phyloP scores from a whole-genome alignment of 2,797 vertebrate genomes.

The Buceros bicornis region DNA sequence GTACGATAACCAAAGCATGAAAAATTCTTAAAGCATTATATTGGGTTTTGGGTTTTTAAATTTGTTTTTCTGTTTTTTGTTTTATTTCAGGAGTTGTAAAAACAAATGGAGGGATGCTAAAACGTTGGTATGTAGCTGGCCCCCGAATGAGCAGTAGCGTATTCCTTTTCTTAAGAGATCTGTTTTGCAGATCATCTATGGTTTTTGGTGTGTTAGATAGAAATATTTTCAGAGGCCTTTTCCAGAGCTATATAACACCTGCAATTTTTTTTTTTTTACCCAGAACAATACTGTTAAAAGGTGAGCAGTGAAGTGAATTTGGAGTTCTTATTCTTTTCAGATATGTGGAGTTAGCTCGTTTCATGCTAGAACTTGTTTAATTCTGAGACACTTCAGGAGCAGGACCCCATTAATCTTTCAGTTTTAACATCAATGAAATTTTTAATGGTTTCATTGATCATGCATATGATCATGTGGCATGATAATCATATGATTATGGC shows the following conservation, averaged over 20 bases:
- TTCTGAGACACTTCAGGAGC: background rate
- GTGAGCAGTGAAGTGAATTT: background rate
- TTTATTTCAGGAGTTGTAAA: background rate
- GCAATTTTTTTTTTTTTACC: background rate
- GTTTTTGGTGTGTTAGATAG: background rate
- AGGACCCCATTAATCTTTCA: background rate
- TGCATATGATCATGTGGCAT: background rate
- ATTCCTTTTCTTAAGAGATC: background rate
- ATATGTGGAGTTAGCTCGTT: background rate
- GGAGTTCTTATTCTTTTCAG: background rate
- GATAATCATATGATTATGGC: background rate
- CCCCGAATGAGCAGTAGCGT: background rate
- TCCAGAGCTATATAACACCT: background rate
- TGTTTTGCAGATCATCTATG: background rate
- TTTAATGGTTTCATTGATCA: background rate
- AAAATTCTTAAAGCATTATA: background rate
- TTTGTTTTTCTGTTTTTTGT: background rate
- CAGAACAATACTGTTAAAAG: background rate
- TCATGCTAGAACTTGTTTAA: background rate
- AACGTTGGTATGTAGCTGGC: background rate
- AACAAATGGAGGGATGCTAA: background rate
- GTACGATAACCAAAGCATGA: background rate
- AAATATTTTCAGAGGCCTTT: background rate
- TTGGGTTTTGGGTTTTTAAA: rapidly evolving
- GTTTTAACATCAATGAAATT: background rate